Percentiles rank a stretch among this genome's conserved stretches.
These are phyloP conservation scores for Melanotaenia parkinsoni DNA, from an alignment of 2,797 vertebrate genomes.

Conservation along the genomic window DNA sequence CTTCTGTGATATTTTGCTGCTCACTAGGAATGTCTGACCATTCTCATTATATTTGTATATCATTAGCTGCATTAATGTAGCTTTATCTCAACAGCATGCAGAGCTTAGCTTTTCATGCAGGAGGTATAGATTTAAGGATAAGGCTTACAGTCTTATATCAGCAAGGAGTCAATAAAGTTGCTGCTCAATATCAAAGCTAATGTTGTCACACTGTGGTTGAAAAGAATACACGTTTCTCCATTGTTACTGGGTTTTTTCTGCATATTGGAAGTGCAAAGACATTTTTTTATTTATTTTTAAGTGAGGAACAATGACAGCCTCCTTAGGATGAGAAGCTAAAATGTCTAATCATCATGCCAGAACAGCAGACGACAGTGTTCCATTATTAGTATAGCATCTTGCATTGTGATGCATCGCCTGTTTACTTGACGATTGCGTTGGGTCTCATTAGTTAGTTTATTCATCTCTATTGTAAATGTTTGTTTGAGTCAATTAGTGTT, in stretches of 20 bases:
- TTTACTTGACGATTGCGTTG: conserved; percentile 34
- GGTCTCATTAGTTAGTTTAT: conserved; percentile 48
- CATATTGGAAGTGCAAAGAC: not conserved
- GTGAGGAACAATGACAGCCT: conserved; percentile 2
- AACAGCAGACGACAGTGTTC: conserved; percentile 57
- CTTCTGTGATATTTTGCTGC: conserved; percentile 6
- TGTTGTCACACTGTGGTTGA: conserved; percentile 42
- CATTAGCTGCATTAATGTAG: conserved; percentile 18
- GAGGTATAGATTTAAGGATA: conserved; percentile 12
- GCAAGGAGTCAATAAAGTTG: conserved; percentile 30
- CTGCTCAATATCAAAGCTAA: conserved; percentile 44
- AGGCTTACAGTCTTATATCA: conserved; percentile 9
- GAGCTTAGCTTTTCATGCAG: not conserved
- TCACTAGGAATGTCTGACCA: conserved; percentile 3
- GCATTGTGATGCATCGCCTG: conserved; percentile 39
- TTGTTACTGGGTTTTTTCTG: conserved; percentile 32
- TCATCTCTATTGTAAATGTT: conserved; percentile 48
- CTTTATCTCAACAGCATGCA: conserved; percentile 10
- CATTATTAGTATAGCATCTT: conserved; percentile 56
- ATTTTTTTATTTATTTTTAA: conserved; percentile 9
- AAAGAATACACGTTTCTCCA: conserved; percentile 25
- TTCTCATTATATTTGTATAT: conserved; percentile 25
- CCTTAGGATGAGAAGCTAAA: conserved; percentile 63
- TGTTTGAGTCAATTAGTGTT: conserved; percentile 49
- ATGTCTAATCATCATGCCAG: conserved; percentile 52